Evolutionary conservation across 2,113 vertebrate genomes (phyloP).

Genomic region (Hyla sarda): DNA sequence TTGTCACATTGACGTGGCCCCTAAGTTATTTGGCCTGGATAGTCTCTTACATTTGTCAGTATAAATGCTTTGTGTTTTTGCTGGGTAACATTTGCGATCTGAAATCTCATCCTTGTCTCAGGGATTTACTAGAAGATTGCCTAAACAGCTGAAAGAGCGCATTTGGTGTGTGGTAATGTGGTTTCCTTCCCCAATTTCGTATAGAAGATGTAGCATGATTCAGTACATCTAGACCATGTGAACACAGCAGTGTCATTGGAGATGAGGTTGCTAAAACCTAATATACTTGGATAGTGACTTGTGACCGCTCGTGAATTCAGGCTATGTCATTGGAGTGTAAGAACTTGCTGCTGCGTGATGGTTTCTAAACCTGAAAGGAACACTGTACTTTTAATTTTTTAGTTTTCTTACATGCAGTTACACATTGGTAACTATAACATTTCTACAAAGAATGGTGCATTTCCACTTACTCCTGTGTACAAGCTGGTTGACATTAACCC

Average conservation of each 20-base stretch:
- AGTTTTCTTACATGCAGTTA: too few relatives aligned
- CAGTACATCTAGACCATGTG: not conserved
- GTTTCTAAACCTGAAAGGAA: not conserved
- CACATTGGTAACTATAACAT: too few relatives aligned
- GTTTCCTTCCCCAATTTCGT: slow-evolving; percentile 25
- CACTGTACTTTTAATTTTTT: too few relatives aligned
- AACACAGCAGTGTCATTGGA: not conserved
- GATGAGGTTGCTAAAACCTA: not conserved
- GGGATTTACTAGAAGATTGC: not conserved
- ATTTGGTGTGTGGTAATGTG: not conserved
- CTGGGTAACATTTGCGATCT: slow-evolving; percentile 17
- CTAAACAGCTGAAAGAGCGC: not conserved
- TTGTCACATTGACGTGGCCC: too few relatives aligned
- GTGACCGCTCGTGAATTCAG: not conserved
- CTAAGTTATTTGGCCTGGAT: too few relatives aligned
- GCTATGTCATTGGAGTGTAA: too few relatives aligned
- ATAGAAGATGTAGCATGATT: not conserved
- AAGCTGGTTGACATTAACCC: too few relatives aligned
- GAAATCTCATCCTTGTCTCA: not conserved
- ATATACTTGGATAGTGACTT: not conserved
- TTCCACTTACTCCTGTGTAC: too few relatives aligned
- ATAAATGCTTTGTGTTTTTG: not conserved
- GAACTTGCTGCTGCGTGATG: not conserved
- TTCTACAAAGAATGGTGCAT: too few relatives aligned
- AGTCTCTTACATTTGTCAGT: not conserved